Conservation (phyloP, 2,797 vertebrate species). For the Macroramphosus scolopax region DNA sequence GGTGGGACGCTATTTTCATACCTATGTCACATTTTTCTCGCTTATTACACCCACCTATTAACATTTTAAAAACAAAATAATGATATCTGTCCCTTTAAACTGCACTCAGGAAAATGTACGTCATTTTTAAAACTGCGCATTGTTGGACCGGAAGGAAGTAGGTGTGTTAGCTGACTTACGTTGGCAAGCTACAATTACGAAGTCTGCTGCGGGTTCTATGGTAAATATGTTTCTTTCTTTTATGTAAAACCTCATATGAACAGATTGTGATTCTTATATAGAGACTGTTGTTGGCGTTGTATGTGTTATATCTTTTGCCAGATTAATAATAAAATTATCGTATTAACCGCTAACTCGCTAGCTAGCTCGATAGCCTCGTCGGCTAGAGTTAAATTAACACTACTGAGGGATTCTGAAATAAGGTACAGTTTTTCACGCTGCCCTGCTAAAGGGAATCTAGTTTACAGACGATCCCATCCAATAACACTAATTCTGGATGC, state of each 20-base stretch:
- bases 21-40: fast-evolving
- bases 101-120: conserved; percentile 32
- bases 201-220: conserved; percentile 81
- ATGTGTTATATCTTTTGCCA: background rate
- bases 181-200: conserved; percentile 63
- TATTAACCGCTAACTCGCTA: conserved; percentile 35
- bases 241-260: fast-evolving
- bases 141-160: conserved; percentile 70
- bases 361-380: conserved; percentile 12
- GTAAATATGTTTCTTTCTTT: conserved; percentile 58
- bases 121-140: conserved; percentile 60
- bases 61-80: conserved; percentile 1
- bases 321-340: conserved; percentile 5
- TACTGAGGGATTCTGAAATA: no score
- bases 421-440: no score
- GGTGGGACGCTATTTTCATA: fast-evolving
- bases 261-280: fast-evolving
- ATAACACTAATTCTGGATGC: no score
- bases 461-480: no score
- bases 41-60: background rate
- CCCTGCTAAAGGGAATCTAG: no score
- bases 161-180: conserved; percentile 74
- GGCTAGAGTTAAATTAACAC: conserved; percentile 14
- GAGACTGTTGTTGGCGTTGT: fast-evolving
- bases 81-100: conserved; percentile 53